These are phyloP conservation scores for Schizothorax lantsangensis DNA, from an alignment of 2,797 vertebrate species.

Conservation along the genomic window DNA sequence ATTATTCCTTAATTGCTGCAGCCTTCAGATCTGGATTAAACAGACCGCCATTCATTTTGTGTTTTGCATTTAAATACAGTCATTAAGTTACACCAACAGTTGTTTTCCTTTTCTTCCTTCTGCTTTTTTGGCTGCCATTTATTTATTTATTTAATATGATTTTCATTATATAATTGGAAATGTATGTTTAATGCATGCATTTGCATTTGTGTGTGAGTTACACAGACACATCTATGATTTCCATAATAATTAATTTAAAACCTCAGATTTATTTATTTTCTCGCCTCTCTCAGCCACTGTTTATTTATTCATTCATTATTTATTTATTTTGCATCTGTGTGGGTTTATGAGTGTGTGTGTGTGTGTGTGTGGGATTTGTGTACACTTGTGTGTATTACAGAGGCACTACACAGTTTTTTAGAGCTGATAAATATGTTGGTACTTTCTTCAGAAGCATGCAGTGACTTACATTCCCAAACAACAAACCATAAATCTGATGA, in stretches of 20 bases:
- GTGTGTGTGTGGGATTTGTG: neutral
- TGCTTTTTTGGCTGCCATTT: neutral
- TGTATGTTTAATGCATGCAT: conserved; percentile 8
- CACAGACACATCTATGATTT: neutral
- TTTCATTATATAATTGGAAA: neutral
- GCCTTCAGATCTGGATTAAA: conserved; percentile 22
- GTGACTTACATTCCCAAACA: conserved; percentile 10
- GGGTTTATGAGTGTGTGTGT: neutral
- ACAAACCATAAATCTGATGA: conserved; percentile 7
- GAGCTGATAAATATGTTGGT: conserved; percentile 42
- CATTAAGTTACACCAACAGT: conserved; percentile 30
- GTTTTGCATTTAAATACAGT: conserved; percentile 43
- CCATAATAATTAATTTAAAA: conserved; percentile 41
- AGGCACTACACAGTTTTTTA: conserved; percentile 23
- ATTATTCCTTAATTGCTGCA: neutral
- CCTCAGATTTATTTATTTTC: conserved; percentile 26
- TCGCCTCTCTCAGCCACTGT: conserved; percentile 29
- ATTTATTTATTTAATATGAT: neutral
- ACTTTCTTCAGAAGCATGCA: conserved; percentile 27
- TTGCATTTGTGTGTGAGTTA: neutral
- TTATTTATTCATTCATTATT: conserved; percentile 42
- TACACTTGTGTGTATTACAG: conserved; percentile 18
- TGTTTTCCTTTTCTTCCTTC: conserved; percentile 2
- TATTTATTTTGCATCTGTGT: conserved; percentile 39
- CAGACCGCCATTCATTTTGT: conserved; percentile 11